Evolutionary conservation across 1,140 invertebrate species (phyloP).

Genomic region (Zophobas morio): DNA sequence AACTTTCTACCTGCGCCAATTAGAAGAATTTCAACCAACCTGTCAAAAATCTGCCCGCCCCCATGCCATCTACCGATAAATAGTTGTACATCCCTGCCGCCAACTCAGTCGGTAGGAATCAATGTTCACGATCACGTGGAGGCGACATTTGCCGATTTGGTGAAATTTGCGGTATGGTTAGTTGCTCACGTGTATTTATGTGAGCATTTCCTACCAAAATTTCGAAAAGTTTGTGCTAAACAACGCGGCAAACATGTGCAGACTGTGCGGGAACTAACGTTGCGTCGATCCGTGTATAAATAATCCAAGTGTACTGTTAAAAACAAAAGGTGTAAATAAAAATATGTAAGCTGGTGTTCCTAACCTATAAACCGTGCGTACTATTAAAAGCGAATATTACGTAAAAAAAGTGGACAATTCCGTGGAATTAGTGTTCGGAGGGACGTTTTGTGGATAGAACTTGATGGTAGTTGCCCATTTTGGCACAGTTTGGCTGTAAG

Average conservation of each 20-base stretch:
- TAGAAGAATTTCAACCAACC: conserved; percentile 4
- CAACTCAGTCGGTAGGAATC: conserved; percentile 23
- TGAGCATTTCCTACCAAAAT: neutral
- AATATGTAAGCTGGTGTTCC: conserved; percentile 32
- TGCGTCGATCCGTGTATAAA: neutral
- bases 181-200: conserved; percentile 21
- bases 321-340: conserved; percentile 38
- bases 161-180: conserved; percentile 30
- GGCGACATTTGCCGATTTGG: conserved; percentile 16
- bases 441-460: neutral
- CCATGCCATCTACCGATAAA: neutral
- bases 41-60: neutral
- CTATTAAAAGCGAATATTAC: conserved; percentile 40
- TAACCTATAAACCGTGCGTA: conserved; percentile 26
- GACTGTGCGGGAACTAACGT: neutral
- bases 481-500: too few relatives aligned
- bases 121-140: conserved; percentile 33
- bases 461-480: neutral
- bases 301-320: conserved; percentile 39
- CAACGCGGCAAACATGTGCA: neutral
- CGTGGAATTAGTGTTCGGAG: neutral
- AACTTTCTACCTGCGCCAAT: too few relatives aligned
- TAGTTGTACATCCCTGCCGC: neutral
- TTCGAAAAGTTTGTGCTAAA: conserved; percentile 31
- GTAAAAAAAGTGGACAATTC: conserved; percentile 23